Base-by-base conservation (phyloP, 2,113 vertebrate genomes). In the Gobiocypris rarus region DNA sequence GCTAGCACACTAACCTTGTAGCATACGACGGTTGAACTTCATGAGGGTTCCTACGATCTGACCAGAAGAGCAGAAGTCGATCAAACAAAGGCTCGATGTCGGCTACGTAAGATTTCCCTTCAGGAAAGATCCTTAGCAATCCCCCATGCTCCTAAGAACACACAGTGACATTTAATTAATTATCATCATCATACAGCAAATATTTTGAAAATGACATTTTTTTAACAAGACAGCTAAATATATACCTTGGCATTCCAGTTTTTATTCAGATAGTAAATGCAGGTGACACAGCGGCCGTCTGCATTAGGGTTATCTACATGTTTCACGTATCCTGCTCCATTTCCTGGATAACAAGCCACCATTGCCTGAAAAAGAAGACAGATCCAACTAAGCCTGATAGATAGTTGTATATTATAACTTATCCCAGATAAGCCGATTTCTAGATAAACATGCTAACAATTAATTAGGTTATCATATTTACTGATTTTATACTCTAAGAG, bases 51-150 rank as follows among this genome's bases (percentile, higher is more conserved):
- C 97, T 95, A 61, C 97, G 94, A 89, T 99, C 97, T 22, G 97
- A 99, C 97, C 97, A 99, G 94, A 99, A 99, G 84, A 98, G 94
- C 4, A 99, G 93, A 76, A 99, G 93, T 75, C 97, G 90, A 89
- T 99, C 97, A 90, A 99, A 99, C 87, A 97, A 94, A 0, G 97
- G 97, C 85, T 98, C 95, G 61, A 99, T 94, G 50, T 99, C 97
- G 0, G 94, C 96, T 82, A 97, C 94, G 14, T 95, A 96, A 0
- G 96, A 92, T 74, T 96, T 96, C 19, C 97, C 97, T 89, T 97
- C 96, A 7, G 97, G 97, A 88, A 98, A 98, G 91, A 99, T 99
- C 81, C 97, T 90, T 43, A 99, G 93, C 86, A 98, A 84, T 52
- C 97, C 97, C 1, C 97, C 97, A 14, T 98, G 95, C 65, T 96